Base-by-base conservation (phyloP, 2,113 vertebrate genomes). In the Hippoglossus stenolepis region DNA sequence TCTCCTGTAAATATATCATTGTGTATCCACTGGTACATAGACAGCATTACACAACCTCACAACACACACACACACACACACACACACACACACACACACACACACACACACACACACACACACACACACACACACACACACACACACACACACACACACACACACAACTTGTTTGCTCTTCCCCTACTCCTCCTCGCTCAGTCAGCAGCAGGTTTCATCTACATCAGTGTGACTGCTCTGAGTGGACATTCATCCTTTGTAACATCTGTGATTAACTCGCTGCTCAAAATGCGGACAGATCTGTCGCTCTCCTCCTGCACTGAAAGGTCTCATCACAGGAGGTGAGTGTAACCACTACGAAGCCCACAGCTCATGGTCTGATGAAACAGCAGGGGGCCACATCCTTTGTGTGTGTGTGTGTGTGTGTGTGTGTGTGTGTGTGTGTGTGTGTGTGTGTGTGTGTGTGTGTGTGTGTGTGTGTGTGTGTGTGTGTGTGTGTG, bases 241-340 rank as follows among this genome's bases (percentile, higher is more conserved):
- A 85, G 75, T 81, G 83, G 77, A 83, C 56, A 72, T 31, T 31
- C 31, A 31, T 31, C 31, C 31, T 31, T 31, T 31, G 31, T 31
- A 31, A 7, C 31, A 31, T 31, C 31, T 1, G 31, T 31, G 31
- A 8, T 31, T 31, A 31, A 31, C 31, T 31, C 31, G 31, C 31
- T 31, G 31, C 31, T 31, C 31, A 31, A 31, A 31, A 64, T 11
- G 71, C 2, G 2, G 63, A 80, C 13, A 2, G 66, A 59, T 11
- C 20, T 51, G 31, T 31, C 47, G 47, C 47, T 51, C 47, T 73
- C 31, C 0, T 13, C 23, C 3, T 31, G 9, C 56, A 24, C 49
- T 67, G 57, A 85, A 61, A 83, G 57, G 40, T 80, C 54, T 77
- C 70, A 51, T 54, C 61, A 54, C 63, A 69, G 61, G 24, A 56